Conservation (phyloP, 2,888 invertebrate genomes). For the Timema podura region DNA sequence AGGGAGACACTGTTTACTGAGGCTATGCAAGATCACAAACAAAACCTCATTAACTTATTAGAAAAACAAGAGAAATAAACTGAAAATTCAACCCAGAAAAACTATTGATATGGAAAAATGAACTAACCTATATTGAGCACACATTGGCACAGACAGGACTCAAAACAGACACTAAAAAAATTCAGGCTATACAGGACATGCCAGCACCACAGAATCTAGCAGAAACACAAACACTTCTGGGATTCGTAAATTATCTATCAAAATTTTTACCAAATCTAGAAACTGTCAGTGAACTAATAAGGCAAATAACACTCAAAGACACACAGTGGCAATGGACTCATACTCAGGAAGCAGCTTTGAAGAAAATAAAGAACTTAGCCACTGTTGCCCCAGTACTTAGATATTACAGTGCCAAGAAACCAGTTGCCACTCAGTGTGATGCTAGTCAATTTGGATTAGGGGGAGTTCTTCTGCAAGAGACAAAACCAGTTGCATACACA, state of each 20-base stretch:
- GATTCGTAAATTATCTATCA: slow-evolving; percentile 5
- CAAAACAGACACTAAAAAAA: slow-evolving; percentile 2
- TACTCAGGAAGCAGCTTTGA: background rate
- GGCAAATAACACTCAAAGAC: background rate
- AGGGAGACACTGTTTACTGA: background rate
- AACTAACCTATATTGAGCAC: background rate
- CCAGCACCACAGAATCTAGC: background rate
- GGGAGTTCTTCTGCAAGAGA: background rate
- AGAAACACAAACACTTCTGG: background rate
- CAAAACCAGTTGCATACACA: background rate
- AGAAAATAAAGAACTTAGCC: background rate
- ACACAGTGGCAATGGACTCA: background rate
- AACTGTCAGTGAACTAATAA: background rate
- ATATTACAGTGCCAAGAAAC: background rate
- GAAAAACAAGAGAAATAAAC: background rate
- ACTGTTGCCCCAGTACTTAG: background rate
- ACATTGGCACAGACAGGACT: background rate
- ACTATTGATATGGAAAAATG: background rate
- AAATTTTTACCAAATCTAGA: slow-evolving; percentile 9
- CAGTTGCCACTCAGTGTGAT: background rate
- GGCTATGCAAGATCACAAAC: background rate
- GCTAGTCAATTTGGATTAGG: background rate
- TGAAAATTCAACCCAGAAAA: background rate
- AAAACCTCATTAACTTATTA: background rate
- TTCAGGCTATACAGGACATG: slow-evolving; percentile 4